Conservation (phyloP, 2,797 vertebrate genomes). For the Jordanella pulchra region DNA sequence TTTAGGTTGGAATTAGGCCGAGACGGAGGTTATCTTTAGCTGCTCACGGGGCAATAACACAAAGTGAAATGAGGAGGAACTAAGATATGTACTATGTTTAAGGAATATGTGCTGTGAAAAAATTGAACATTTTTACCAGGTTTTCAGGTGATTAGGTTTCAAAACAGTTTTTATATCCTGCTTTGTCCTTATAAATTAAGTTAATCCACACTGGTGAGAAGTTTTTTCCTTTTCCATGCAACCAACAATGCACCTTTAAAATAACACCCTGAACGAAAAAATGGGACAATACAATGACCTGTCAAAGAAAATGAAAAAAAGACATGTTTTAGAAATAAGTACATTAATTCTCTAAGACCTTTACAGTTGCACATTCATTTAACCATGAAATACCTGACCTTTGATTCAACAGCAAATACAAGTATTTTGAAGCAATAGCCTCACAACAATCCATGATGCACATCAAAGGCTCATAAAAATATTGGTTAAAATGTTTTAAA, state of each 20-base stretch:
- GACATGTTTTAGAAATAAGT: background rate
- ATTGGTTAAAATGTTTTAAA: constrained; percentile 4
- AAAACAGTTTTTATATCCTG: too few relatives aligned
- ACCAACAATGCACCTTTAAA: background rate
- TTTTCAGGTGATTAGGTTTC: too few relatives aligned
- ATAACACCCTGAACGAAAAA: constrained; percentile 21
- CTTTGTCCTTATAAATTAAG: background rate
- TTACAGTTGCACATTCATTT: constrained; percentile 19
- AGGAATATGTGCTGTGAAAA: constrained; percentile 3
- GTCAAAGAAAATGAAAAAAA: constrained; percentile 1
- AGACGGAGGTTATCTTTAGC: constrained; percentile 71
- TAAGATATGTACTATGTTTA: constrained; percentile 40
- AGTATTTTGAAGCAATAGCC: constrained; percentile 27
- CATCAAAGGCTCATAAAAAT: background rate
- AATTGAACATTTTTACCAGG: too few relatives aligned
- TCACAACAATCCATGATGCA: constrained; percentile 5
- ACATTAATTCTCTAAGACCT: background rate
- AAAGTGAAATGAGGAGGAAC: constrained; percentile 40
- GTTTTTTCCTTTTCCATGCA: background rate
- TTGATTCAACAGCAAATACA: constrained; percentile 30
- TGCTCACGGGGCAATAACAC: constrained; percentile 63
- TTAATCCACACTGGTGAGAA: constrained; percentile 8
- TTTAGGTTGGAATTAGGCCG: constrained; percentile 73
- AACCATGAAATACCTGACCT: constrained; percentile 32
- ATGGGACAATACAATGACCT: background rate